Percentiles rank a stretch among this genome's conserved stretches.
phyloP scores from a whole-genome alignment of 2,113 vertebrate genomes.

The Galeopterus variegatus region DNA sequence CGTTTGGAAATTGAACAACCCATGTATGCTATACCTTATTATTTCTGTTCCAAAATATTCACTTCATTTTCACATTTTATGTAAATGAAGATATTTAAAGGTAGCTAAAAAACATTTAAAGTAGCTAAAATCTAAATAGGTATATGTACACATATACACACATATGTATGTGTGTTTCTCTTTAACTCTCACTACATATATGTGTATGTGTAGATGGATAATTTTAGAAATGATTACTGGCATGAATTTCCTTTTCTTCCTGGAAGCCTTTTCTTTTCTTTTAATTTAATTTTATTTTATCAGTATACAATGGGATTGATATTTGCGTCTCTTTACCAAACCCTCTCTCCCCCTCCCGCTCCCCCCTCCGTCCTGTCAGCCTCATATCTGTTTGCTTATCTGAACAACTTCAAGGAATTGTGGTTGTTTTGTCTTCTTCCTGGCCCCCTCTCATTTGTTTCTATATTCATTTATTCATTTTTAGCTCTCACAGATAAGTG shows the following conservation, averaged over 20 bases:
- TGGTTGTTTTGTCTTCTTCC: too few species aligned
- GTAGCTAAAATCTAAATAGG: background rate
- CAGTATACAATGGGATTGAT: too few species aligned
- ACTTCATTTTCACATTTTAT: conserved; percentile 52
- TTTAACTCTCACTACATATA: background rate
- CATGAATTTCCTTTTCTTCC: background rate
- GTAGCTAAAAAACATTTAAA: background rate
- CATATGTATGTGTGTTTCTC: background rate
- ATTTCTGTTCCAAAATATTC: conserved; percentile 60
- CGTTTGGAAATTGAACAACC: conserved; percentile 56
- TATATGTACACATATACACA: background rate
- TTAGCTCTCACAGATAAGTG: too few species aligned
- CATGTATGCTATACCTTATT: background rate
- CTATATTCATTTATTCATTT: too few species aligned
- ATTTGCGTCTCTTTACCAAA: too few species aligned
- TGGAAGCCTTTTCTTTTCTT: conserved; percentile 15
- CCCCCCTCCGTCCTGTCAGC: too few species aligned
- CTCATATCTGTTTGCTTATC: too few species aligned
- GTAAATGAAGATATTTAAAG: background rate
- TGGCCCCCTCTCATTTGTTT: too few species aligned
- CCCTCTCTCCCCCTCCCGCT: too few species aligned
- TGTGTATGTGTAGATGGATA: background rate
- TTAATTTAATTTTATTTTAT: too few species aligned
- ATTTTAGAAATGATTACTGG: conserved; percentile 58
- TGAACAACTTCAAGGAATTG: too few species aligned